Evolutionary conservation across 2,888 invertebrate genomes (phyloP), one percentile per base, ranked within the genome.

Genomic region (Stratiomys singularior): DNA sequence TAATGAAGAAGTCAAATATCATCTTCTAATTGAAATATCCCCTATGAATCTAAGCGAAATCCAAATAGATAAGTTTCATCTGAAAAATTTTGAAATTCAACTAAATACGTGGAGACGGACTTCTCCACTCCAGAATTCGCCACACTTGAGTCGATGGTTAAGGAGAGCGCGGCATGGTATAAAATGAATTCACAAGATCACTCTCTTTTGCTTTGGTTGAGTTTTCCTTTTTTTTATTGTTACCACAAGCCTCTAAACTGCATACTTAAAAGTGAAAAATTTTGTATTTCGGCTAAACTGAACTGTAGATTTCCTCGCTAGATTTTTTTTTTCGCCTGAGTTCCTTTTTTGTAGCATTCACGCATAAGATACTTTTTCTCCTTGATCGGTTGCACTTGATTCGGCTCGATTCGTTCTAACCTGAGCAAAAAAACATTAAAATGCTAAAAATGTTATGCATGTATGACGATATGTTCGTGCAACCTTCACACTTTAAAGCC

Each of bases 401-500:
- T 52, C 7, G 7, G 4, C 3, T 4, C 52, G 15, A 52, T 52
- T 52, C 18, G 52, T 52, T 52, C 52, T 52, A 15, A 52, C 52
- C 15, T 18, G 18, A 18, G 15, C 4, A 52, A 37, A 3, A 9
- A 37, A 37, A 37, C 9, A 37, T 37, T 37, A 37, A 5, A 3
- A 37, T 37, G 37, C 37, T 37, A 9, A 37, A 37, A 37, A n/a
- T 13, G 52, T 4, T 52, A n/a, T 52, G 52, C 15, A 52, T 52
- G 52, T 52, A 13, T 52, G 3, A 13, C 15, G 52, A 13, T 52
- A 69, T 69, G 15, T 23, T 15, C 67, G 9, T 60, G 37, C 74
- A 74, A 44, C 74, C 74, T 74, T 74, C 74, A 74, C 58, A 74
- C 58, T 74, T 74, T 74, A 58, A 74, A 60, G 37, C 30, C 23